Evolutionary conservation across 2,113 vertebrate genomes (phyloP).

Genomic region (Zingel zingel): DNA sequence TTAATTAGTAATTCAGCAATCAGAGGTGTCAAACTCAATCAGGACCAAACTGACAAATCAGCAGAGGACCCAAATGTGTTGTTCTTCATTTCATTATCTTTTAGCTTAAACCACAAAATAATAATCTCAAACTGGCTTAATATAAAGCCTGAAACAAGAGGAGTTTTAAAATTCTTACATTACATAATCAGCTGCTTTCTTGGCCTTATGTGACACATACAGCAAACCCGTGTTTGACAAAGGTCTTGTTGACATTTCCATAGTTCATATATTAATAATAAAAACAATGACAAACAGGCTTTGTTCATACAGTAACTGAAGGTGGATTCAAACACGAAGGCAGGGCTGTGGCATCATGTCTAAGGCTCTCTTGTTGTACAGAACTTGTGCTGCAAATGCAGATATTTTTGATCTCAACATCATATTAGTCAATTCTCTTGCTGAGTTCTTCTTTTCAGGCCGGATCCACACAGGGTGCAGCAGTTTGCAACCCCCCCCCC

Average conservation of each 20-base stretch:
- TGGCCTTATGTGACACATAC: not conserved
- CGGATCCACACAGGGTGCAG: not conserved
- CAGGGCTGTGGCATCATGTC: not conserved
- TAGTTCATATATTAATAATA: not conserved
- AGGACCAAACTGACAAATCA: slow-evolving; percentile 20
- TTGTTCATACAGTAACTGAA: not conserved
- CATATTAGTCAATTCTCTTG: not conserved
- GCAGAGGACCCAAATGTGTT: slow-evolving; percentile 7
- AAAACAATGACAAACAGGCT: not conserved
- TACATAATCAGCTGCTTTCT: not conserved
- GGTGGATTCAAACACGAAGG: not conserved
- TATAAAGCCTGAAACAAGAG: not conserved
- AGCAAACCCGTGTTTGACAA: not conserved
- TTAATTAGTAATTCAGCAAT: slow-evolving; percentile 15
- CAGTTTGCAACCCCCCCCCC: no score
- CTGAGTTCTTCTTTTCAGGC: not conserved
- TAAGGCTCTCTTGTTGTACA: not conserved
- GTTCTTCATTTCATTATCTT: slow-evolving; percentile 3
- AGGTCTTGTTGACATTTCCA: not conserved
- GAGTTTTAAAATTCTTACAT: not conserved
- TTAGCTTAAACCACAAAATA: slow-evolving; percentile 22
- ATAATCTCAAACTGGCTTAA: not conserved
- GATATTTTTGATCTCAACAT: not conserved
- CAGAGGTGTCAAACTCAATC: slow-evolving; percentile 46
- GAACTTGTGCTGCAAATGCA: not conserved